Evolutionary conservation across 2,797 vertebrate species (phyloP), one percentile per base, ranked within the genome.

Genomic region (Crenichthys baileyi): DNA sequence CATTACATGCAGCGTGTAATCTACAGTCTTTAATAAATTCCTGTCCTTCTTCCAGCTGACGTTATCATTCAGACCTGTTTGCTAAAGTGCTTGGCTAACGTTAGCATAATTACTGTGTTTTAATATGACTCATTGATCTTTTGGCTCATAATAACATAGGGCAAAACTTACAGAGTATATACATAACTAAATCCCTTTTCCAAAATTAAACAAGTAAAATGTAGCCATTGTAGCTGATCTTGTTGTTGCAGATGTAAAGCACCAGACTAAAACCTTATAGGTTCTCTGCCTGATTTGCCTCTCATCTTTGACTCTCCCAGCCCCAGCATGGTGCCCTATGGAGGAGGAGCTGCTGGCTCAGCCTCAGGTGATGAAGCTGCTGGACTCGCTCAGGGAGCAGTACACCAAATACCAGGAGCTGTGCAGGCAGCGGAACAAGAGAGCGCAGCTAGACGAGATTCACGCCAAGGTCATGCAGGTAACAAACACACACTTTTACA

Each of bases 391-490:
- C 72, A 93, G 98, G 78, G 98, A 99, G 84, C 97, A 99, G 63
- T 99, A 99, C 84, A 99, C 98, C 0, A 95, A 95, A 76, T 99
- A 99, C 93, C 98, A 99, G 93, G 98, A 99, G 87, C 96, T 99
- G 7, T 99, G 98, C 85, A 92, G 98, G 20, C 98, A 97, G 70
- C 96, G 98, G 18, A 99, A 97, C 93, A 99, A 99, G 50, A 97
- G 98, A 76, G 97, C 96, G 0, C 98, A 99, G 87, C 95, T 99
- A 0, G 98, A 99, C 78, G 98, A 99, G 90, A 97, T 99, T 86
- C 98, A 99, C 20, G 96, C 97, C 95, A 99, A 98, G 89, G 98
- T 99, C 90, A 99, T 98, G 97, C 98, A 99, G 97, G 98, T 99
- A 95, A 80, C 1, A 3, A 36, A 29, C 5, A 6, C 41, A 20